Percentiles rank a stretch among this genome's conserved stretches.
These are phyloP conservation scores for Beroe ovata DNA, from an alignment of 37 sponge, comb jelly and placozoan species.

Conservation along the genomic window DNA sequence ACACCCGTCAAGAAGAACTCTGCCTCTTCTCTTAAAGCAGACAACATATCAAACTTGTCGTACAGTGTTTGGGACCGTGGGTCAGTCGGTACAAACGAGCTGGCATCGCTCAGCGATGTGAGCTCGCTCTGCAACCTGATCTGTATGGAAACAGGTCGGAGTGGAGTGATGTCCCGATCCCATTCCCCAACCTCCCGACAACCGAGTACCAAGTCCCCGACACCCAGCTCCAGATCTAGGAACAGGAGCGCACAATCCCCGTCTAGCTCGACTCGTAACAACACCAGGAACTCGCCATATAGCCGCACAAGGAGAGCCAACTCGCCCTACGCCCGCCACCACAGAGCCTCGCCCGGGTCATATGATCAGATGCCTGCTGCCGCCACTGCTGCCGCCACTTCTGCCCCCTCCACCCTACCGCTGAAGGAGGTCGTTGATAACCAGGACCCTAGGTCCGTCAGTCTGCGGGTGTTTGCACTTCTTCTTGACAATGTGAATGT, in stretches of 20 bases:
- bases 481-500: conserved; percentile 29
- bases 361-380: not conserved
- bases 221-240: conserved; percentile 5
- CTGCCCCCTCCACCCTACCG: not conserved
- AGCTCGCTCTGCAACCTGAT: conserved; percentile 66
- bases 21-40: conserved; percentile 35
- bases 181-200: not conserved
- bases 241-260: not conserved
- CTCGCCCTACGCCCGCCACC: not conserved
- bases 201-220: conserved; percentile 2
- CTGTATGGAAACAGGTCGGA: conserved; percentile 64
- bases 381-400: too few relatives aligned
- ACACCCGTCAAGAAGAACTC: not conserved
- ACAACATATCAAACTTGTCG: conserved; percentile 56
- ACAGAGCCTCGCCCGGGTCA: not conserved
- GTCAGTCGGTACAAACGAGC: conserved; percentile 18
- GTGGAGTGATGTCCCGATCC: conserved; percentile 60
- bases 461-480: conserved; percentile 42
- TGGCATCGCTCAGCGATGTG: conserved; percentile 40
- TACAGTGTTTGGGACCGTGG: conserved; percentile 46
- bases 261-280: not conserved
- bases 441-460: not conserved
- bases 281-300: not conserved
- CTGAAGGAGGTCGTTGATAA: conserved; percentile 9
- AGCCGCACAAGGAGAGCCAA: not conserved